Evolutionary conservation across 2,888 invertebrate genomes (phyloP).

Genomic region (Sicus ferrugineus): DNA sequence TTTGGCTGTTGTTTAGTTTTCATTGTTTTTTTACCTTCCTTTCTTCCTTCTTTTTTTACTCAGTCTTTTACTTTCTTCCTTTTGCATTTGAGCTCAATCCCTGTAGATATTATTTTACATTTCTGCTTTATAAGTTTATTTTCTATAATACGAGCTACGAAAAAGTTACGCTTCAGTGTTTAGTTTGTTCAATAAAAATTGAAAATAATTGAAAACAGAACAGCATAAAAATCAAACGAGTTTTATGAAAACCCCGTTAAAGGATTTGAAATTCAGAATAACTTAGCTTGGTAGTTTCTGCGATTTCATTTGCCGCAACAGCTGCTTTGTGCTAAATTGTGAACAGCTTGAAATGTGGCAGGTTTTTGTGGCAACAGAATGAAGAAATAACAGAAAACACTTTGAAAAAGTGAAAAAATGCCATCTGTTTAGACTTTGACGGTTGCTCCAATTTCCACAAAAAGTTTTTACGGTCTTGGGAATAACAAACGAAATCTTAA

Average conservation of each 20-base stretch:
- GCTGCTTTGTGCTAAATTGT: conserved; percentile 1
- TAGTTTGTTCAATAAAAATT: conserved; percentile 6
- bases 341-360: neutral
- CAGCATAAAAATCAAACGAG: neutral
- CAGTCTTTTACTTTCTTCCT: neutral
- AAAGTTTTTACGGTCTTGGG: too few species aligned
- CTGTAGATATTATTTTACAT: neutral
- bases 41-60: conserved; percentile 4
- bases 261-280: conserved; percentile 13
- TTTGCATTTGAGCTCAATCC: neutral
- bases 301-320: neutral
- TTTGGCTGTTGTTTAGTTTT: neutral
- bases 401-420: too few species aligned
- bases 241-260: neutral
- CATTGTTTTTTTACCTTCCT: neutral
- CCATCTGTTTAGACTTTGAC: too few species aligned
- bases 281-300: neutral
- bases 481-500: too few species aligned
- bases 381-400: neutral
- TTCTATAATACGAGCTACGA: neutral
- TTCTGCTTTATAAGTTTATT: neutral
- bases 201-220: neutral
- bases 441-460: too few species aligned
- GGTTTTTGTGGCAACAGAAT: neutral
- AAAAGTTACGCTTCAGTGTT: conserved; percentile 19